These are phyloP conservation scores for Apostichopus japonicus DNA, from an alignment of 35 echinoderm and acorn worm species.

Conservation along the genomic window DNA sequence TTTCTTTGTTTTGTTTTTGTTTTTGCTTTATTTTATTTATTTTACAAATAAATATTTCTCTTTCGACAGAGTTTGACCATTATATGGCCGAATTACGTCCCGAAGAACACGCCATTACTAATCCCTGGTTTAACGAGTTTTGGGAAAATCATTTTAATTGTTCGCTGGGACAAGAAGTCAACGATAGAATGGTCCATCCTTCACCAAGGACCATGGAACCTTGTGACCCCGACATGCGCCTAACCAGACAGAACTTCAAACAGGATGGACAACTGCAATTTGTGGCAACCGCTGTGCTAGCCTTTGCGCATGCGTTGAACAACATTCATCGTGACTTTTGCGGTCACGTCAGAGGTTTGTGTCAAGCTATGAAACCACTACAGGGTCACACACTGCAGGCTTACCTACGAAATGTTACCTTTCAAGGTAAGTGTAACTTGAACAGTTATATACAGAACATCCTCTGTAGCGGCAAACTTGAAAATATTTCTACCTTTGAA, in stretches of 20 bases:
- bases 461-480: no score
- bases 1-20: no score
- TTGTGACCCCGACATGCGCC: background rate
- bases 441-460: no score
- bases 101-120: constrained; percentile 35
- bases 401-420: constrained; percentile 70
- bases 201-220: constrained; percentile 25
- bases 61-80: constrained; percentile 74
- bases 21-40: background rate
- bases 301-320: constrained; percentile 79
- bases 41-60: background rate
- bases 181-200: background rate
- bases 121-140: constrained; percentile 90
- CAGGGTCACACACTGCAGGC: constrained; percentile 61
- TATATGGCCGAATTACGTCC: constrained; percentile 76
- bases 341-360: constrained; percentile 50
- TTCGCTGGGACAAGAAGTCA: background rate
- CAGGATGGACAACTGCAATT: constrained; percentile 78
- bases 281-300: constrained; percentile 78
- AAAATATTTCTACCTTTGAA: no score
- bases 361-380: constrained; percentile 67
- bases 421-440: no score
- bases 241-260: constrained; percentile 51
- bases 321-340: constrained; percentile 82
- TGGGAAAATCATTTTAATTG: constrained; percentile 92